phyloP scores from a whole-genome alignment of 1,140 invertebrate species.

The Panulirus ornatus region DNA sequence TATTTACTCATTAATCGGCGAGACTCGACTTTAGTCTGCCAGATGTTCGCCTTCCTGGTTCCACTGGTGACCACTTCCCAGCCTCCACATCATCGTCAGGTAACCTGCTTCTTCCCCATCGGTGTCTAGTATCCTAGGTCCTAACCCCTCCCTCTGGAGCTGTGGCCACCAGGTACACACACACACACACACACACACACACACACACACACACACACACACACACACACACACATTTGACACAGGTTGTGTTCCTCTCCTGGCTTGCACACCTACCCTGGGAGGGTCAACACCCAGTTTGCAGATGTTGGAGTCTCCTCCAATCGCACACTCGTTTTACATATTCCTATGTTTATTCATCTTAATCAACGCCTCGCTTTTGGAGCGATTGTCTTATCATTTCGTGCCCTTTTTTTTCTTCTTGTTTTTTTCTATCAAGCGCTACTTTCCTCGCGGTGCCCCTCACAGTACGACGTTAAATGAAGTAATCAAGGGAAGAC shows the following conservation, averaged over 20 bases:
- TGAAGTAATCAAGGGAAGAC: constrained; percentile 1
- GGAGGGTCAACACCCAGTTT: not conserved
- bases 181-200: constrained; percentile 27
- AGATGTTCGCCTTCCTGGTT: not conserved
- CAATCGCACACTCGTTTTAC: not conserved
- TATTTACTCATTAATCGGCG: not conserved
- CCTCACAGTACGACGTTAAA: not conserved
- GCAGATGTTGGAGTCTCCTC: no score
- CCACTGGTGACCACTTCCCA: not conserved
- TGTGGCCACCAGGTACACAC: not conserved
- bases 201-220: constrained; percentile 4
- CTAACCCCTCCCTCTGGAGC: no score
- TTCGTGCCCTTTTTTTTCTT: no score
- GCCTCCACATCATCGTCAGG: not conserved
- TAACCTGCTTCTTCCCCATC: no score
- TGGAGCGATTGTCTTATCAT: not conserved
- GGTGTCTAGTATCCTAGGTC: no score
- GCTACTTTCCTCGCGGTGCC: not conserved
- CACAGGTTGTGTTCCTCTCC: no score
- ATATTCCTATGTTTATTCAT: not conserved
- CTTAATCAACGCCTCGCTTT: not conserved
- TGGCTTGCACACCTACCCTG: not conserved
- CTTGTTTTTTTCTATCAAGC: not conserved
- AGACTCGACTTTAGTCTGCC: not conserved
- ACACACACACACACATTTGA: not conserved